Percentiles rank a stretch among this genome's conserved stretches.
Conservation (phyloP, 2,888 invertebrate species). For the Drosophila hawaiiensis region DNA sequence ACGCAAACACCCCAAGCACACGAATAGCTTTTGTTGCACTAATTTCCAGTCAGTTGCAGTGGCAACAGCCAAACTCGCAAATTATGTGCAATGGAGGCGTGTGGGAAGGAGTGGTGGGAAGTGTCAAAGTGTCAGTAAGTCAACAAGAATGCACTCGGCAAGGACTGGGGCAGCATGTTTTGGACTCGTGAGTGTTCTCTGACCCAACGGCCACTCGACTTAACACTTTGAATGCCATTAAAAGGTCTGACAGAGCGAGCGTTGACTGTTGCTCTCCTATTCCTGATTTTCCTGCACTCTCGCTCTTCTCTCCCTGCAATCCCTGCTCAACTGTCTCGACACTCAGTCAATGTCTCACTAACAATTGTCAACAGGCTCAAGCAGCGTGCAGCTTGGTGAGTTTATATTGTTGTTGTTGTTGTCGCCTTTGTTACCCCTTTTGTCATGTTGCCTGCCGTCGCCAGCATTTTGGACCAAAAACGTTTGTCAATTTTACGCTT, state of each 20-base stretch:
- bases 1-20: neutral
- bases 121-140: conserved; percentile 77
- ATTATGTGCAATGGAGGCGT: conserved; percentile 23
- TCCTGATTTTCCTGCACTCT: neutral
- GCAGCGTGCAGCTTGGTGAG: conserved; percentile 67
- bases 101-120: conserved; percentile 16
- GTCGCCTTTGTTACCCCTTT: conserved; percentile 46
- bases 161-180: conserved; percentile 37
- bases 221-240: conserved; percentile 81
- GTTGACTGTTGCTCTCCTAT: neutral
- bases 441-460: conserved; percentile 41
- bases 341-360: conserved; percentile 81
- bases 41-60: conserved; percentile 64
- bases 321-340: conserved; percentile 40
- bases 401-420: conserved; percentile 31
- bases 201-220: conserved; percentile 60
- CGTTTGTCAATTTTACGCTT: conserved; percentile 81
- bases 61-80: conserved; percentile 29
- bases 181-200: conserved; percentile 27
- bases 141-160: conserved; percentile 77
- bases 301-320: neutral
- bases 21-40: conserved; percentile 60
- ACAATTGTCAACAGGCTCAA: conserved; percentile 81
- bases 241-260: conserved; percentile 49
- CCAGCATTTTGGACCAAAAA: conserved; percentile 64